Evolutionary conservation across 1,140 invertebrate genomes (phyloP), one percentile per base, ranked within the genome.

Genomic region (Papilio xuthus): DNA sequence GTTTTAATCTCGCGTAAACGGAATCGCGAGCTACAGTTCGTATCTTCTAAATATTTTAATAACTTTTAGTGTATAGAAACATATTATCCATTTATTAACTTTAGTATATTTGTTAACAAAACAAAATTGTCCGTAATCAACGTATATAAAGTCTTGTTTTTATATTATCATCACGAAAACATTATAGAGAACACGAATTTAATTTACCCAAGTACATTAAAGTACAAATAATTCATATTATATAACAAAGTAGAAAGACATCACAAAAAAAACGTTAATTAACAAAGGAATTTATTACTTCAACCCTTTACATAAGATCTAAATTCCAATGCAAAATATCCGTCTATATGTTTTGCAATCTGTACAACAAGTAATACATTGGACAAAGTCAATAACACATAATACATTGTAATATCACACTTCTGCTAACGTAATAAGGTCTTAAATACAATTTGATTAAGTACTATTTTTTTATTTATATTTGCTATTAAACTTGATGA

Each of bases 401-500:
- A 50, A 18, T 15, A 67, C 60, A 67, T 15, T 67, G 60, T 26
- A 60, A 26, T 26, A 9, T 26, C 56, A 9, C 23, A 12, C 56
- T 60, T 60, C 20, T 23, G 4, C 56, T 26, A 26, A 28, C 12
- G 60, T 28, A 28, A 67, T 67, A 28, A 26, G 13, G 60, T 67
- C 56, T 26, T 26, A 23, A 60, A 60, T 60, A 60, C 1, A 37
- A 6, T 37, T 26, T 60, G 0, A 13, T 67, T 67, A 28, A 53
- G 50, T 67, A 26, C 9, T 26, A 15, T 28, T 7, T 23, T n/a
- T 37, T 37, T 6, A 37, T 37, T 6, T 63, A 28, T 63, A 10
- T 63, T 67, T 67, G 60, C 60, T 67, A 67, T 15, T 60, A 60
- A 67, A 67, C 60, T 28, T 67, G 60, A 28, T 67, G 13, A 32